phyloP scores from a whole-genome alignment of 2,888 invertebrate species.

The Hypsopygia costalis region DNA sequence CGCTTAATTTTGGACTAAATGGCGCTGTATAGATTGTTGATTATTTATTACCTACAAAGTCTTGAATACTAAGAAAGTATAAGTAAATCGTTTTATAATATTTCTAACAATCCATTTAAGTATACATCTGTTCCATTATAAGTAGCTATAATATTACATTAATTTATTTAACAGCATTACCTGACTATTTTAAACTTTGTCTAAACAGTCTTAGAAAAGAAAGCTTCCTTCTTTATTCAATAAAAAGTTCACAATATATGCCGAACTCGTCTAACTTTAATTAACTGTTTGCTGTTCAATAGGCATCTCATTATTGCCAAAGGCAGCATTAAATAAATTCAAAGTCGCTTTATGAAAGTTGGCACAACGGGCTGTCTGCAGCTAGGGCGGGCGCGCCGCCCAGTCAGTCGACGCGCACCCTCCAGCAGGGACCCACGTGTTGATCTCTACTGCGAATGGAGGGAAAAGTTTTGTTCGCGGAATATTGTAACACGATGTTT shows the following conservation, averaged over 20 bases:
- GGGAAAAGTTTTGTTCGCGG: slow-evolving; percentile 57
- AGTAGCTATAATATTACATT: no score
- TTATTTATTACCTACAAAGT: no score
- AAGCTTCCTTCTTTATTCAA: no score
- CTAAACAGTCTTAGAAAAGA: no score
- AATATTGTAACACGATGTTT: slow-evolving; percentile 16
- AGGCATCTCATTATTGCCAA: neutral
- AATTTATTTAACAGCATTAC: no score
- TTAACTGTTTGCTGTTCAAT: slow-evolving; percentile 4
- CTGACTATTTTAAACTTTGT: no score
- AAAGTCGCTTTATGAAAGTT: slow-evolving; percentile 11
- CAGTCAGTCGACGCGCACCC: slow-evolving; percentile 36
- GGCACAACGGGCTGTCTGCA: neutral
- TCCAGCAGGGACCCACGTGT: slow-evolving; percentile 35
- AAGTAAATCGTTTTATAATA: no score
- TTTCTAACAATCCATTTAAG: no score
- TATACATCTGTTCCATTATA: no score
- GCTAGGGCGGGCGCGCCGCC: slow-evolving; percentile 20
- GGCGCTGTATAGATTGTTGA: no score
- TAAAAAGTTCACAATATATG: neutral
- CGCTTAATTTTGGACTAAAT: no score
- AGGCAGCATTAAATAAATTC: slow-evolving; percentile 9
- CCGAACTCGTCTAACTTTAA: neutral
- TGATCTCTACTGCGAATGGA: slow-evolving; percentile 30
- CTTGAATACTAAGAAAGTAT: no score